These are phyloP conservation scores for Argyresthia albistria DNA, from an alignment of 2,888 invertebrate species.

Conservation along the genomic window DNA sequence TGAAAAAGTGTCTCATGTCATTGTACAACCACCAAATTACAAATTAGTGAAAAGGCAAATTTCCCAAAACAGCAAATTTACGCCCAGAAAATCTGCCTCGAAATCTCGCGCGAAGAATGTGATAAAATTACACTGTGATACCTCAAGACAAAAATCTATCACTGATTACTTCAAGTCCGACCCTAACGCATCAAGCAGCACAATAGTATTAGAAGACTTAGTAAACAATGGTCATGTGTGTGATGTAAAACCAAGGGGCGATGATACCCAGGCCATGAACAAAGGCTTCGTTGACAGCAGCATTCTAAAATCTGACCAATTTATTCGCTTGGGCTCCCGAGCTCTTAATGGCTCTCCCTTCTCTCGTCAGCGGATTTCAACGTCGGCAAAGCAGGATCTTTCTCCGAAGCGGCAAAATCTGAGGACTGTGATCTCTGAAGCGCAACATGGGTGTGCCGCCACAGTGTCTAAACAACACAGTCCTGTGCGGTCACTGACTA, in stretches of 20 bases:
- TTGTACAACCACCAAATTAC: slow-evolving; percentile 63
- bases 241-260: slow-evolving; percentile 20
- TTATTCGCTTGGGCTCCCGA: slow-evolving; percentile 20
- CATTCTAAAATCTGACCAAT: slow-evolving; percentile 32
- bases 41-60: slow-evolving; percentile 49
- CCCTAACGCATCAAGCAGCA: neutral
- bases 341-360: slow-evolving; percentile 23
- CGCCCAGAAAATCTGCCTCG: slow-evolving; percentile 17
- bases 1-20: slow-evolving; percentile 57
- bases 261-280: slow-evolving; percentile 45
- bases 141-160: slow-evolving; percentile 42
- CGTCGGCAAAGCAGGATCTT: slow-evolving; percentile 19
- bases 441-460: slow-evolving; percentile 23
- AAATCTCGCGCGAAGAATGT: slow-evolving; percentile 27
- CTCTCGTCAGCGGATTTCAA: slow-evolving; percentile 16
- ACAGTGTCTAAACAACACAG: slow-evolving; percentile 18
- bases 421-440: slow-evolving; percentile 24
- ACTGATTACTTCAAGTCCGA: slow-evolving; percentile 7
- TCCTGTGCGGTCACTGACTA: slow-evolving; percentile 34
- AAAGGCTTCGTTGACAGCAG: slow-evolving; percentile 39
- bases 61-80: neutral
- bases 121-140: slow-evolving; percentile 19
- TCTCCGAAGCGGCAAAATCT: slow-evolving; percentile 18
- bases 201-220: no score
- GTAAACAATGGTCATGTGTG: no score